These are phyloP conservation scores for Oscheius sp. DNA, from an alignment of 2,888 invertebrate genomes.

Conservation along the genomic window DNA sequence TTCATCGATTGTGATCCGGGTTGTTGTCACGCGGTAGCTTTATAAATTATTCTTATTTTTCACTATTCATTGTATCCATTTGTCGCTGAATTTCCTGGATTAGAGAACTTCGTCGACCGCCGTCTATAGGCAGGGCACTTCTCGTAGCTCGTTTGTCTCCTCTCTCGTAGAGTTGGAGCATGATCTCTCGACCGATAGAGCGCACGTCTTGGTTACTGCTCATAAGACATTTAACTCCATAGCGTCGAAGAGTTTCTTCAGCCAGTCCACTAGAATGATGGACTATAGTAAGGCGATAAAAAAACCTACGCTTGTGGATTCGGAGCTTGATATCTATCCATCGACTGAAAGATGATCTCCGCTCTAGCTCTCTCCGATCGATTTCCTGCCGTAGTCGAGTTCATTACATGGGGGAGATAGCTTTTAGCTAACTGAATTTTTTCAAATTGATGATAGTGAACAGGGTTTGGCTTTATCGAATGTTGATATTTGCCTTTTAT, in stretches of 20 bases:
- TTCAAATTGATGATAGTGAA: neutral
- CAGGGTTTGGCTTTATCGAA: no score
- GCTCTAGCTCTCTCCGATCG: neutral
- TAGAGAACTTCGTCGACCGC: neutral
- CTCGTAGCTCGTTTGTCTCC: conserved; percentile 23
- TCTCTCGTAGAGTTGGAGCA: conserved; percentile 24
- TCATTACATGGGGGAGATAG: conserved; percentile 1
- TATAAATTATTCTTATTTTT: neutral
- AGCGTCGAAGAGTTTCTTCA: conserved; percentile 9
- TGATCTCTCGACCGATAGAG: neutral
- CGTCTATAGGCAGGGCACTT: conserved; percentile 15
- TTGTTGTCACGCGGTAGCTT: conserved; percentile 16
- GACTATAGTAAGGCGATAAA: neutral
- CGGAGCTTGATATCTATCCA: conserved; percentile 10
- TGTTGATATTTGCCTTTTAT: no score
- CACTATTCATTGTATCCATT: conserved; percentile 13
- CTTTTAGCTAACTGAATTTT: neutral
- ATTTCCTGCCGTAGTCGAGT: neutral
- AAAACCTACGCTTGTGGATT: conserved; percentile 4
- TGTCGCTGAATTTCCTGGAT: conserved; percentile 11
- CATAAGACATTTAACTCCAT: conserved; percentile 7
- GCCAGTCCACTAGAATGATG: conserved; percentile 9
- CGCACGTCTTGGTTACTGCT: neutral
- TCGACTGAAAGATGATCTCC: conserved; percentile 10
- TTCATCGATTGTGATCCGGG: conserved; percentile 4